These are phyloP conservation scores for Beroe forskalii DNA, from an alignment of 37 sponge, comb jelly and placozoan species.

Conservation along the genomic window DNA sequence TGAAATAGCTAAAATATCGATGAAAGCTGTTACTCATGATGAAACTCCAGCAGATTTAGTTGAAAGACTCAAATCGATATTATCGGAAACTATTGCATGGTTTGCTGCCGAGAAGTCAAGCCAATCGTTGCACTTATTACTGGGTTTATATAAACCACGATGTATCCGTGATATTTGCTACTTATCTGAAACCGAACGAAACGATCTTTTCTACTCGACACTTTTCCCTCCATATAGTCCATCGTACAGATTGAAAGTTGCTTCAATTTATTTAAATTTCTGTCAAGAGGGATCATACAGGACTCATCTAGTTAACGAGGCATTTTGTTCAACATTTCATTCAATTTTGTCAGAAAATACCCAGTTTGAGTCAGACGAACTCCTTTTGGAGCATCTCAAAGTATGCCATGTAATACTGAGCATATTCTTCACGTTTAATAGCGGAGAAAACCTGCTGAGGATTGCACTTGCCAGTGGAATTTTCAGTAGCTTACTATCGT, in stretches of 20 bases:
- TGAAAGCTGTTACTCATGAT: neutral
- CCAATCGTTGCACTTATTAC: neutral
- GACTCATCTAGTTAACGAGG: neutral
- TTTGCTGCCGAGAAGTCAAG: neutral
- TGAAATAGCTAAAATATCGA: slow-evolving; percentile 13
- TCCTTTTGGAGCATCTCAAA: neutral
- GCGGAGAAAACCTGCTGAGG: neutral
- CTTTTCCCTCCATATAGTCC: neutral
- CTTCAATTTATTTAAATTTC: neutral
- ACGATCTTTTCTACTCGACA: neutral
- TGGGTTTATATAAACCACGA: neutral
- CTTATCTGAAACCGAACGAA: neutral
- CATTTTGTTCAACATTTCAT: neutral
- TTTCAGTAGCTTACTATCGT: neutral
- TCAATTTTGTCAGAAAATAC: neutral
- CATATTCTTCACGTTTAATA: slow-evolving; percentile 17
- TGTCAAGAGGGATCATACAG: slow-evolving; percentile 45
- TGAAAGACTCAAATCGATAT: neutral
- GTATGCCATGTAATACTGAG: neutral
- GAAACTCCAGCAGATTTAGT: slow-evolving; percentile 5
- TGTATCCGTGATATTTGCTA: neutral
- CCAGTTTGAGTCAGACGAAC: neutral
- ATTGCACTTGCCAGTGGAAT: neutral
- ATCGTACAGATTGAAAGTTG: neutral
- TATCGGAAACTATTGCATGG: neutral